Conservation (phyloP, 2,113 vertebrate species). For the Thomomys bottae region DNA sequence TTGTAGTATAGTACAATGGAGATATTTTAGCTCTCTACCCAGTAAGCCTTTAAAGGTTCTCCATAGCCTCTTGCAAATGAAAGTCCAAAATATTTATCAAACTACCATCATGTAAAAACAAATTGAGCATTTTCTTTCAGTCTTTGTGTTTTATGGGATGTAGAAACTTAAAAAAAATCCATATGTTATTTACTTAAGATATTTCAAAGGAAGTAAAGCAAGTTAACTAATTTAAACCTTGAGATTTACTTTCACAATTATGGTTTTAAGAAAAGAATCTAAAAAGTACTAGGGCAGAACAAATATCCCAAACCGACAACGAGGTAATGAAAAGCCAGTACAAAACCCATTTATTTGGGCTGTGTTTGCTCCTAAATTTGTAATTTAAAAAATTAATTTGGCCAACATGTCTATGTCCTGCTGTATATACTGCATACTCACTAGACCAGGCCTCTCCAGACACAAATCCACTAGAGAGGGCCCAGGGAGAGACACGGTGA, state of each 20-base stretch:
- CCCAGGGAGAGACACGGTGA: fast-evolving
- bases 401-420: background rate
- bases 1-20: constrained; percentile 64
- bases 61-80: constrained; percentile 56
- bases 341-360: background rate
- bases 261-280: constrained; percentile 17
- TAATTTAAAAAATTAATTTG: background rate
- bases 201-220: background rate
- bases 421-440: background rate
- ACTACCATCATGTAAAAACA: background rate
- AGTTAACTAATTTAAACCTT: constrained; percentile 6
- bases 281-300: background rate
- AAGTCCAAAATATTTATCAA: constrained; percentile 67
- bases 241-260: constrained; percentile 37
- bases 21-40: constrained; percentile 56
- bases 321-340: background rate
- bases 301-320: background rate
- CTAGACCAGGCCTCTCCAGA: background rate
- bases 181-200: background rate
- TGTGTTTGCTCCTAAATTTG: background rate
- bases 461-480: fast-evolving
- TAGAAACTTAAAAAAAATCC: background rate
- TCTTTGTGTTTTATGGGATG: constrained; percentile 52
- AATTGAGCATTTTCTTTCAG: constrained; percentile 34
- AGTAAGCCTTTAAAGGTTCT: constrained; percentile 45